A percentile compares a stretch with the other conserved stretches of the same genome.
Evolutionary conservation across 2,888 invertebrate genomes (phyloP).

Genomic region (Synergus japonicus): DNA sequence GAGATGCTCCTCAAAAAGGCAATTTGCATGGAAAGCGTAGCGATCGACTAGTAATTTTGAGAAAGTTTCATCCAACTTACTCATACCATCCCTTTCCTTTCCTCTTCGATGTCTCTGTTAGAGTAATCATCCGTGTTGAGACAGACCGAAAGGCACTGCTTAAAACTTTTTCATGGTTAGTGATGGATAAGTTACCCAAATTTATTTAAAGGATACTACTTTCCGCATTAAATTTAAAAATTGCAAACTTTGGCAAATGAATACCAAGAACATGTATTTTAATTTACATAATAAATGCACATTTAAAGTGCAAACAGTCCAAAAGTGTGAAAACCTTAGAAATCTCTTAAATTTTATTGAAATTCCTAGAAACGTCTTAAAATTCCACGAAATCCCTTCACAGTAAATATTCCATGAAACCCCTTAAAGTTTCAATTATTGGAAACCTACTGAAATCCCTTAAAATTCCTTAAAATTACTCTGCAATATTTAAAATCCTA

Average conservation of each 20-base stretch:
- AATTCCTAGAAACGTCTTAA: too few relatives aligned
- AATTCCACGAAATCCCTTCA: too few relatives aligned
- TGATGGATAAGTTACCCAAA: background rate
- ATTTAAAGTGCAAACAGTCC: background rate
- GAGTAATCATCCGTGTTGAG: conserved; percentile 17
- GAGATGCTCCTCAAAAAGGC: conserved; percentile 51
- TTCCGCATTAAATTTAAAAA: background rate
- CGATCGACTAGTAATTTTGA: conserved; percentile 24
- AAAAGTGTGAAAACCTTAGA: too few relatives aligned
- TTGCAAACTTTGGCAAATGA: background rate
- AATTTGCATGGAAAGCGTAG: conserved; percentile 59
- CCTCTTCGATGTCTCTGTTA: conserved; percentile 1
- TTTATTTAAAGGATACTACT: conserved; percentile 23
- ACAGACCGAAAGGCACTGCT: conserved; percentile 12
- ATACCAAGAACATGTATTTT: background rate
- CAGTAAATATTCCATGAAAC: too few relatives aligned
- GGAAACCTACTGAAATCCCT: too few relatives aligned
- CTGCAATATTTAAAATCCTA: too few relatives aligned
- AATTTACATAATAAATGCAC: background rate
- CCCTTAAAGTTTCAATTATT: too few relatives aligned
- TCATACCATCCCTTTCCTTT: background rate
- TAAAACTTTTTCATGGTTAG: conserved; percentile 10
- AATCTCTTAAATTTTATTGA: too few relatives aligned
- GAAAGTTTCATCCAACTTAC: conserved; percentile 19
- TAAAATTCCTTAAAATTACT: too few relatives aligned